These are phyloP conservation scores for Megamerina dolium DNA, from an alignment of 2,888 invertebrate species.

Conservation along the genomic window DNA sequence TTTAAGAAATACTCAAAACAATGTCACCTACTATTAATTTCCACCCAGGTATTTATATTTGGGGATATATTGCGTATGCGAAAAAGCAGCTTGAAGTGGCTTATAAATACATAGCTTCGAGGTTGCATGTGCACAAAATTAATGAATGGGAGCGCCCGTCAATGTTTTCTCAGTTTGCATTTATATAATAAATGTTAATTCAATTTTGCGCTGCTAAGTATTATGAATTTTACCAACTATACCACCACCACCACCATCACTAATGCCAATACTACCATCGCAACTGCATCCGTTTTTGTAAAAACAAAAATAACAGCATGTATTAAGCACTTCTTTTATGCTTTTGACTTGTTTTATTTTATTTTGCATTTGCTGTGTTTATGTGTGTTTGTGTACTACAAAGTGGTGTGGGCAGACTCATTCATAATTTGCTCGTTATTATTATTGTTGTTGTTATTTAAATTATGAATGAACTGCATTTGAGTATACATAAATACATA, in stretches of 20 bases:
- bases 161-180: too few species aligned
- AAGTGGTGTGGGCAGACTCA: constrained; percentile 35
- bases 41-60: too few species aligned
- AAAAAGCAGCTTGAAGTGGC: too few species aligned
- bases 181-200: too few species aligned
- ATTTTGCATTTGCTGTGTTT: constrained; percentile 9
- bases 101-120: constrained; percentile 15
- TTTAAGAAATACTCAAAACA: too few species aligned
- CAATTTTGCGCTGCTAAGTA: too few species aligned
- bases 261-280: neutral
- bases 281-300: constrained; percentile 19
- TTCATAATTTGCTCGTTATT: constrained; percentile 29
- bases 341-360: neutral
- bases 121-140: constrained; percentile 24
- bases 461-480: constrained; percentile 3
- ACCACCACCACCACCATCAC: constrained; percentile 8
- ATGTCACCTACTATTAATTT: too few species aligned
- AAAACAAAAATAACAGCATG: neutral
- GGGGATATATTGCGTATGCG: too few species aligned
- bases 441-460: neutral
- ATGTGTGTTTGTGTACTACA: too few species aligned
- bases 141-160: constrained; percentile 31
- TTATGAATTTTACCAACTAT: too few species aligned
- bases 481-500: neutral
- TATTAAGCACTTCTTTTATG: constrained; percentile 8